Evolutionary conservation across 2,888 invertebrate species (phyloP), one percentile per base, ranked within the genome.

Genomic region (Noctuana brunneofusca): DNA sequence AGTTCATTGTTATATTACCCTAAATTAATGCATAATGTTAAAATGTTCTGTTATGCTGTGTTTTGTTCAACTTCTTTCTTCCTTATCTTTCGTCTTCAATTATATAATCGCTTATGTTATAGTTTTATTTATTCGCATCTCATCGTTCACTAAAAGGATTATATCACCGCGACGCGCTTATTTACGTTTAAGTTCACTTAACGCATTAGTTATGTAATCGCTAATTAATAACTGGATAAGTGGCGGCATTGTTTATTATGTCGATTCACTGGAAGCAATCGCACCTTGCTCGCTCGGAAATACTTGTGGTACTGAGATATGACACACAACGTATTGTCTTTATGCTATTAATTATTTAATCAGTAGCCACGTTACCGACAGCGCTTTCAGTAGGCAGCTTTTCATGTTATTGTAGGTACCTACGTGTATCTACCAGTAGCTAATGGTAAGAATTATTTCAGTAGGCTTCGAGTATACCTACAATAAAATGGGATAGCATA

Each of bases 131-230:
- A 20, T 14, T 18, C 20, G 20, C 18, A 20, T 20, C 43, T 46
- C 48, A 48, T 48, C 48, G 20, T 20, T 18, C 43, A 20, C n/a
- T 48, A 12, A 48, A 48, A 48, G 48, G 22, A 20, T 48, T 48
- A 48, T 22, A 48, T 48, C 22, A 22, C n/a, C 22, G 22, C 22
- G 22, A 24, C 50, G 14, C 14, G 38, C 14, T 38, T 38, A 41
- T 52, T 12, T 20, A 22, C 24, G 1, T 41, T 41, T 54, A n/a
- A 38, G 38, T 22, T 12, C 9, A 24, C 30, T 14, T 52, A 18
- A 32, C 11, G 12, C 18, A 14, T 1, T 22, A 22, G 35, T 54
- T 54, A 38, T 24, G 24, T 54, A 54, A 41, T 41, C 14, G 24
- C 18, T 41, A 41, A 54, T 41, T 41, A n/a, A 6, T 8, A 4